These are phyloP conservation scores for Stomatorhinus walkeri DNA, from an alignment of 2,797 vertebrate genomes.

Conservation along the genomic window DNA sequence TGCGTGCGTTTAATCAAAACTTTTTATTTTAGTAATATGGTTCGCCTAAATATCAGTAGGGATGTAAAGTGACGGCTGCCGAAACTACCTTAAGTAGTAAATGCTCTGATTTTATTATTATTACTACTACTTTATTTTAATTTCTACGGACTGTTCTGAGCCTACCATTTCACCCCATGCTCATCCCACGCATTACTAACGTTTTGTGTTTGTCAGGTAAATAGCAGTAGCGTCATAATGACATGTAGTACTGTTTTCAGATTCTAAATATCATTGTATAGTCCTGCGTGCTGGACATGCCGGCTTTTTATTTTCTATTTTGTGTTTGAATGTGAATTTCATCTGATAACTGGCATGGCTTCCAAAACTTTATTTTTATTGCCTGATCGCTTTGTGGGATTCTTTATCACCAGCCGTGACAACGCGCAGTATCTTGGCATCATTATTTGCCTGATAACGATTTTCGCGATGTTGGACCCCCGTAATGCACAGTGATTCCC, in stretches of 20 bases:
- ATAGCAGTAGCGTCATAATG: slow-evolving; percentile 61
- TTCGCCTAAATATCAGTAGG: slow-evolving; percentile 45
- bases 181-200: slow-evolving; percentile 71
- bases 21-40: background rate
- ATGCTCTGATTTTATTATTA: slow-evolving; percentile 42
- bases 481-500: slow-evolving; percentile 52
- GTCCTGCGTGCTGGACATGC: slow-evolving; percentile 79
- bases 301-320: slow-evolving; percentile 65
- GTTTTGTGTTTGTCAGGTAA: slow-evolving; percentile 65
- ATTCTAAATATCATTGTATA: slow-evolving; percentile 74
- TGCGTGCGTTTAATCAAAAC: background rate
- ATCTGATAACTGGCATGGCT: slow-evolving; percentile 62
- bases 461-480: slow-evolving; percentile 42
- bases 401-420: slow-evolving; percentile 48
- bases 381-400: slow-evolving; percentile 65
- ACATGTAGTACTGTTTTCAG: slow-evolving; percentile 61
- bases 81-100: slow-evolving; percentile 55
- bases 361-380: slow-evolving; percentile 64
- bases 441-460: slow-evolving; percentile 48
- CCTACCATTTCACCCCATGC: slow-evolving; percentile 65
- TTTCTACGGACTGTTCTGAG: slow-evolving; percentile 54
- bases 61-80: slow-evolving; percentile 63
- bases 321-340: slow-evolving; percentile 70
- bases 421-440: slow-evolving; percentile 56
- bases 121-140: slow-evolving; percentile 43